Evolutionary conservation across 2,888 invertebrate species (phyloP), one percentile per base, ranked within the genome.

Genomic region (Dysmachus trigonus): DNA sequence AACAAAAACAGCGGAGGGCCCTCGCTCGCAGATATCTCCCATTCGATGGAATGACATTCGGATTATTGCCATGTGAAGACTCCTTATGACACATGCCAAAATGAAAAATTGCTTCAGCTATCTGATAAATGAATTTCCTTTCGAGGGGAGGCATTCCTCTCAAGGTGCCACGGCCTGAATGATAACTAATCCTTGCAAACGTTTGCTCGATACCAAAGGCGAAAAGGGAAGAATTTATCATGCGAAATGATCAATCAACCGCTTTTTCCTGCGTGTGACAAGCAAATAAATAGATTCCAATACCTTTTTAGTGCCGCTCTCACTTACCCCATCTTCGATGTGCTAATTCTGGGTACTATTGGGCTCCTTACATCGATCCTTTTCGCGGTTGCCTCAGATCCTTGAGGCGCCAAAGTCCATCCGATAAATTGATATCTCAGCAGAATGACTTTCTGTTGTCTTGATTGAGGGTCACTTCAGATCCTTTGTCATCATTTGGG

Each of bases 81-180:
- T 81, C 76, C 82, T 87, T 87, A 87, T 87, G 87, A 87, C 87
- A 87, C 85, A 87, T 87, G 87, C 73, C 87, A 85, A 76, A 71
- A 87, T 87, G 87, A 87, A 85, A 87, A 87, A 87, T 87, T 85
- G 81, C 76, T 85, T 85, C 53, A 85, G 85, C 76, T 87, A 87
- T 87, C 87, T 87, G 87, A 87, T 87, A 87, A 87, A 87, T 87
- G 87, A 87, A 87, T 87, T 87, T 85, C 87, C 79, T 87, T 87
- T 85, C 47, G 62, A 41, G 74, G 74, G 71, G 74, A 47, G 71
- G 41, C 41, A 82, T 85, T 85, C 27, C 31, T 41, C 38, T 71
- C 35, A 82, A 82, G 82, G 82, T 82, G 62, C 82, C 85, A 73
- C 62, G 82, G 81, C 51, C 82, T 87, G 87, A 87, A 85, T 87